Base-by-base conservation (phyloP, 2,888 invertebrate genomes). In the Oligia latruncula region DNA sequence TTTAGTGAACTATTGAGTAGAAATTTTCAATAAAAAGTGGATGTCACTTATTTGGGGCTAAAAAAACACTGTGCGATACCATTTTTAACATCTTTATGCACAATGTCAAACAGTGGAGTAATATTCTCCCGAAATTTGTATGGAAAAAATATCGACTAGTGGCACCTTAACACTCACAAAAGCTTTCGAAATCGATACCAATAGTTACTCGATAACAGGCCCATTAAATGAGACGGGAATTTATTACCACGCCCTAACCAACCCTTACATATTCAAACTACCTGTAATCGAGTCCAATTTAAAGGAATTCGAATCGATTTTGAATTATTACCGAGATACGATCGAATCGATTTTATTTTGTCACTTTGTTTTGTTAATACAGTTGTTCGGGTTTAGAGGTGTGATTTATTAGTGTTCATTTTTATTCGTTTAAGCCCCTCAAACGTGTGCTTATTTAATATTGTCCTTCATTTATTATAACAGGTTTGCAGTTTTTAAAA, bases 181-280 rank as follows among this genome's bases (percentile, higher is more conserved):
- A 58, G 1, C 43, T 9, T 43, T 58, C 1, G 9, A 76, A 71
- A 77, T 71, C 58, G 64, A 75, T 70, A 40, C 43, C 62, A 70
- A 64, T 73, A 77, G 74, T 77, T 67, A 65, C 5, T 49, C 80
- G 89, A 91, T 91, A 92, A 93, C 92, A 91, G 90, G 84, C 79
- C 92, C 90, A 93, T 94, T 94, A 94, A 92, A 92, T 88, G 74
- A 83, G 92, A 92, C 93, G 84, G 86, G 82, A 89, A 94, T 94
- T 93, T 94, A 94, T 90, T 89, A 88, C 82, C 87, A 77, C 81
- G 77, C 83, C 84, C 87, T 84, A 83, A 82, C 84, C 91, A 90
- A 89, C 92, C 93, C 92, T 92, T 92, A 92, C 92, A 9, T 46
- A 93, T 92, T 93, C 92, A 92, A 92, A 93, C 92, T 87, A 90